Evolutionary conservation across 2,888 invertebrate species (phyloP), one percentile per base, ranked within the genome.

Genomic region (Leucoma salicis): DNA sequence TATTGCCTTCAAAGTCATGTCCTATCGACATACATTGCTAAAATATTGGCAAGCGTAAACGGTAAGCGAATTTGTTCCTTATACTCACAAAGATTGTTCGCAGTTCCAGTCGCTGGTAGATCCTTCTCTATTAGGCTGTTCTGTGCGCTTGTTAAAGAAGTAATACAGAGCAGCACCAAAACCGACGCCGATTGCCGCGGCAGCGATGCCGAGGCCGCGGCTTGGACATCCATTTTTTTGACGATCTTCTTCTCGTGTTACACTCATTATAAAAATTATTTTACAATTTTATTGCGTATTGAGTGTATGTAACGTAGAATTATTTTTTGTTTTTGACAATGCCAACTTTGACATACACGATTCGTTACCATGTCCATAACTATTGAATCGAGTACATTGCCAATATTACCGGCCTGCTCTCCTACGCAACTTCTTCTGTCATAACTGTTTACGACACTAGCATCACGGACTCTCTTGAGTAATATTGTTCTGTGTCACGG

Each of bases 111-210:
- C 56, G n/a, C 74, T 65, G 1, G 82, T 77, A 0, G 85, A 73
- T 10, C 82, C 84, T 47, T 71, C 74, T 1, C 63, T 46, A 35
- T 71, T 65, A 1, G 82, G 81, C 13, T 78, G 66, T 46, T 82
- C 83, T 15, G 66, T 52, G 34, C 76, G 53, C 63, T 81, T 84
- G 55, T 67, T 84, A 52, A 84, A 82, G 64, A 78, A 78, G 70
- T 88, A 88, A 68, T 84, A 88, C 54, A 88, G 43, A 13, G 87
- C 87, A 2, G 87, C 85, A 35, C 87, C 88, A 62, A 88, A 80
- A 0, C 87, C 85, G 36, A 85, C 82, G 48, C 87, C 85, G 46
- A 87, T 72, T 0, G 84, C 88, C 42, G 85, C 83, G 11, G 81
- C 86, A 32, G 85, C 87, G 1, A 86, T 54, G 2, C 83, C 88